Conservation (phyloP, 2,888 invertebrate species). For the Agapetus fuscipes region DNA sequence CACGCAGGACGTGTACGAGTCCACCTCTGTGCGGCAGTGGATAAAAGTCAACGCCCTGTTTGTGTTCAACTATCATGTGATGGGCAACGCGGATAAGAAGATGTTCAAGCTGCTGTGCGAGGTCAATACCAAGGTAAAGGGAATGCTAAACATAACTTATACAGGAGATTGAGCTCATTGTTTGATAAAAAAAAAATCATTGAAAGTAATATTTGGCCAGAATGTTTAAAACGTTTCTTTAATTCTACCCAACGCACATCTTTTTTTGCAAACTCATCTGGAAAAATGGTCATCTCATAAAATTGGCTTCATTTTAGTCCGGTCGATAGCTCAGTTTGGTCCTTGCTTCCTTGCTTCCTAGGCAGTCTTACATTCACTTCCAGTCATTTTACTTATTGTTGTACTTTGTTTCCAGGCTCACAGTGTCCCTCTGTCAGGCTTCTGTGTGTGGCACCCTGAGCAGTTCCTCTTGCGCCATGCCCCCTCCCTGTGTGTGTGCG, state of each 20-base stretch:
- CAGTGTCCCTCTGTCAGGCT: conserved; percentile 69
- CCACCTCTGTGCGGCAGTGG: conserved; percentile 46
- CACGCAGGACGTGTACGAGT: conserved; percentile 42
- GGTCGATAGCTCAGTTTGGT: no score
- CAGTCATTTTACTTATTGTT: no score
- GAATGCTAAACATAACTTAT: conserved; percentile 2
- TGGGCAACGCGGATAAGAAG: conserved; percentile 70
- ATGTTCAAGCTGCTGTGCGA: conserved; percentile 63
- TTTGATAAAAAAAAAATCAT: no score
- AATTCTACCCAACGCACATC: no score
- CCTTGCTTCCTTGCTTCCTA: no score
- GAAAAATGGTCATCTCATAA: no score
- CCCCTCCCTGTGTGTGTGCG: conserved; percentile 45
- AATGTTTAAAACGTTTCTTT: no score
- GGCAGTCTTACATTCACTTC: no score
- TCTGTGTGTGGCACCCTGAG: conserved; percentile 78
- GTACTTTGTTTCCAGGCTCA: conserved; percentile 53
- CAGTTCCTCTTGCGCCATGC: conserved; percentile 62
- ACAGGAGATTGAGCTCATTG: background rate
- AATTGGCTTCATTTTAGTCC: no score
- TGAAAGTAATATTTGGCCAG: no score
- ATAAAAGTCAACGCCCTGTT: conserved; percentile 58
- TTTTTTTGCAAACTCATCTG: no score
- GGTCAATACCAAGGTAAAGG: conserved; percentile 62
- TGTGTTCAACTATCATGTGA: conserved; percentile 59